A percentile compares a stretch with the other conserved stretches of the same genome.
Conservation (phyloP, 2,888 invertebrate genomes). For the Maniola hyperantus region DNA sequence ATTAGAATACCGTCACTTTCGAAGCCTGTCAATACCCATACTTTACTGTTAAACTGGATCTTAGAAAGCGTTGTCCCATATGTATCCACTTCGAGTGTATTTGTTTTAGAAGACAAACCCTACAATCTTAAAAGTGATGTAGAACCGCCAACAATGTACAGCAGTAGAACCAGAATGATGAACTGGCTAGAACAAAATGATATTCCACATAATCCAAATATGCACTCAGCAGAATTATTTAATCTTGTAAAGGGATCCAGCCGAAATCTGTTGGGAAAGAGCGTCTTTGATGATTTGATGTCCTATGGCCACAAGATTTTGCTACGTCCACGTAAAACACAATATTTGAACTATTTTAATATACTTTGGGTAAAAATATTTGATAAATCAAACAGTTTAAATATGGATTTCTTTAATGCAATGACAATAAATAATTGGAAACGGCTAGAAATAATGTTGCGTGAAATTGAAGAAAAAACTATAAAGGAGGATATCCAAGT, state of each 20-base stretch:
- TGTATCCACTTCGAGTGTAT: conserved; percentile 10
- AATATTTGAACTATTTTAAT: conserved; percentile 31
- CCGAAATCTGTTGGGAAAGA: not conserved
- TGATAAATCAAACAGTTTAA: not conserved
- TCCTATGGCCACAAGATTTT: conserved; percentile 35
- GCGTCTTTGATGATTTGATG: conserved; percentile 28
- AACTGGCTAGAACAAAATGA: conserved; percentile 36
- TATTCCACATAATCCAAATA: conserved; percentile 32
- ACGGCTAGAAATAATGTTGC: conserved; percentile 1
- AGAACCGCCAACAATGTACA: conserved; percentile 30
- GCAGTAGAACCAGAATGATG: conserved; percentile 37
- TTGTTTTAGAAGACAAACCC: conserved; percentile 11
- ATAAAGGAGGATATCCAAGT: conserved; percentile 7
- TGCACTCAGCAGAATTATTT: conserved; percentile 41
- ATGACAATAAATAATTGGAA: conserved; percentile 1
- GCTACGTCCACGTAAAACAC: conserved; percentile 23
- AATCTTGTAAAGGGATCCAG: conserved; percentile 37
- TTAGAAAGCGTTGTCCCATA: conserved; percentile 5
- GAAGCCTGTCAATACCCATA: not conserved
- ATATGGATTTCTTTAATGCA: not conserved
- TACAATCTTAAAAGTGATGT: not conserved
- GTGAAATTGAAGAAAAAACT: conserved; percentile 14
- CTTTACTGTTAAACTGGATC: conserved; percentile 14
- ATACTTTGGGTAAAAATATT: conserved; percentile 8
- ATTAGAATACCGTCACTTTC: not conserved